These are phyloP conservation scores for Operophtera brumata DNA, from an alignment of 2,888 invertebrate species.

Conservation along the genomic window DNA sequence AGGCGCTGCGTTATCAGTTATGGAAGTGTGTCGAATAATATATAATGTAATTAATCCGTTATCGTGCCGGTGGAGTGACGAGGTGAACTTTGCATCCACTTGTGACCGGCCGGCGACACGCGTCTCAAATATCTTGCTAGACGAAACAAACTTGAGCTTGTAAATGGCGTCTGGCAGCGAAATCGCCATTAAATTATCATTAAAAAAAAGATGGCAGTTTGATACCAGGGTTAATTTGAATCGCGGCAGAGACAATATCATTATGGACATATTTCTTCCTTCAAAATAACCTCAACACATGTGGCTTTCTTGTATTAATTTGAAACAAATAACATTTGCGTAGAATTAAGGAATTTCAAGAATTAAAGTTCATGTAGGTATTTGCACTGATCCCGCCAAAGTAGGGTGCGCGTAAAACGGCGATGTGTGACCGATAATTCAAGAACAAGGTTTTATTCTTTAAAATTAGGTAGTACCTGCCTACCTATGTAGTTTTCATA, in stretches of 20 bases:
- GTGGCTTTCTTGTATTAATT: no score
- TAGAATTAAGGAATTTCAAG: no score
- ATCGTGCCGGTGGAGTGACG: constrained; percentile 60
- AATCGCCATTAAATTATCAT: not conserved
- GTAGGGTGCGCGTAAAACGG: not conserved
- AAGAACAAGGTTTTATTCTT: no score
- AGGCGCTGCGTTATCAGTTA: constrained; percentile 58
- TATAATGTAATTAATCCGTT: constrained; percentile 76
- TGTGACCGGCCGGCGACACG: constrained; percentile 37
- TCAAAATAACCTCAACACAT: no score
- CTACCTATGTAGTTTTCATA: no score
- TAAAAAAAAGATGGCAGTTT: no score
- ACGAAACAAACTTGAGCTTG: constrained; percentile 12
- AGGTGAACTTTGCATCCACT: constrained; percentile 63
- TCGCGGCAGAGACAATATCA: no score
- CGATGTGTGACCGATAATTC: not conserved
- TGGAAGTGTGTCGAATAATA: constrained; percentile 74
- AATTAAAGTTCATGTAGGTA: no score
- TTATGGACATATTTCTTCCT: no score
- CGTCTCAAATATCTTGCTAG: constrained; percentile 29
- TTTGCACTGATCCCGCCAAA: not conserved
- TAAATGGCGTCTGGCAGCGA: not conserved
- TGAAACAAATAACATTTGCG: not conserved
- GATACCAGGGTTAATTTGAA: no score
- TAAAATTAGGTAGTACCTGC: no score